A percentile compares a stretch with the other conserved stretches of the same genome.
Conservation (phyloP, 2,113 vertebrate genomes). For the Isurus oxyrinchus region DNA sequence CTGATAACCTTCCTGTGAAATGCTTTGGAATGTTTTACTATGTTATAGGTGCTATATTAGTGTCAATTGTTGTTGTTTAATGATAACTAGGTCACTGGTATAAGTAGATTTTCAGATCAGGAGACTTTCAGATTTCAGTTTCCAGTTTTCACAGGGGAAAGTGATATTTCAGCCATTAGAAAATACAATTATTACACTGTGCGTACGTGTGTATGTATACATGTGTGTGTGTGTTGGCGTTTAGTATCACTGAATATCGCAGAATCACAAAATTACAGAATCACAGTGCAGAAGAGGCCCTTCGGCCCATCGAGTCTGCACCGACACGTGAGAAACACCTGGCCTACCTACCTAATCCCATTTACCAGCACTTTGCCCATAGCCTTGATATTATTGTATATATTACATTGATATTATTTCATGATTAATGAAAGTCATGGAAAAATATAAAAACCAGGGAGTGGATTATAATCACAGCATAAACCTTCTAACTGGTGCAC, state of each 20-base stretch:
- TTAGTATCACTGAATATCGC: background rate
- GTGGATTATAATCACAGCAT: background rate
- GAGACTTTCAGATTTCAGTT: background rate
- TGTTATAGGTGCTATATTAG: background rate
- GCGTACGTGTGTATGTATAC: too few species aligned
- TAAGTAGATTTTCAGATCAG: background rate
- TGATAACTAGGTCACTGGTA: background rate
- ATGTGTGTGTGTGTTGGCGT: too few species aligned
- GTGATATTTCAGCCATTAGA: background rate
- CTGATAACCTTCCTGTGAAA: background rate
- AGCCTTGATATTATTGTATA: background rate
- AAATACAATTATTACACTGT: background rate
- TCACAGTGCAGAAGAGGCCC: too few species aligned
- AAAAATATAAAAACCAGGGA: constrained; percentile 17
- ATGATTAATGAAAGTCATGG: background rate
- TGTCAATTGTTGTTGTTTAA: background rate
- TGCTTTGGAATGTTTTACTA: background rate
- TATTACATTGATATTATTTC: background rate
- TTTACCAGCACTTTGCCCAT: too few species aligned
- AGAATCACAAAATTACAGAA: too few species aligned
- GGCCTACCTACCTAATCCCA: too few species aligned
- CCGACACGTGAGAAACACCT: too few species aligned
- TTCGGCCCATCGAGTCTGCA: too few species aligned
- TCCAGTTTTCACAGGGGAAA: background rate
- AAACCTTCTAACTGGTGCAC: background rate